A percentile compares a stretch with the other conserved stretches of the same genome.
Evolutionary conservation across 2,113 vertebrate species (phyloP).

Genomic region (Tenrec ecaudatus): DNA sequence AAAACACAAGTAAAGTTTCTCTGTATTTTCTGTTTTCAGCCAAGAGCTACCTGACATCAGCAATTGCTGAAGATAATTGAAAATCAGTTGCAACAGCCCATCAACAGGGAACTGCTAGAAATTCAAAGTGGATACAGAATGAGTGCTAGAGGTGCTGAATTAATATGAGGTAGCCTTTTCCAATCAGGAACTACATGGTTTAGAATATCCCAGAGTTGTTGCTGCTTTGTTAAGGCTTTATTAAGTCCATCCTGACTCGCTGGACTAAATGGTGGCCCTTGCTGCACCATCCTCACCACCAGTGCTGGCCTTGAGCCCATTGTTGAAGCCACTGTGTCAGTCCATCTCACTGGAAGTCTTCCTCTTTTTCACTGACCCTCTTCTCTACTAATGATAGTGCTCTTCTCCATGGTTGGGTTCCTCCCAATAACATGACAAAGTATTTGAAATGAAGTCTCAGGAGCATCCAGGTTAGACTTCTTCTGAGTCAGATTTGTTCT

Average conservation of each 20-base stretch:
- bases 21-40: too few species aligned
- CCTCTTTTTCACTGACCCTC: not conserved
- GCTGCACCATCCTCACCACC: not conserved
- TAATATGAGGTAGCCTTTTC: constrained; percentile 20
- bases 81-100: too few species aligned
- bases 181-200: not conserved
- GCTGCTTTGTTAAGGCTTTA: not conserved
- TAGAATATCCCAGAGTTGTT: not conserved
- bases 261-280: not conserved
- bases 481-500: not conserved
- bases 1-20: too few species aligned
- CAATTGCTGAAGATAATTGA: too few species aligned
- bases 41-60: too few species aligned
- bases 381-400: not conserved
- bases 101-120: too few species aligned
- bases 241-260: not conserved
- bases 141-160: not conserved
- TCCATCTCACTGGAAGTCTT: not conserved
- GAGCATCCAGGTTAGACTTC: not conserved
- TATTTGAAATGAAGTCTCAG: not conserved
- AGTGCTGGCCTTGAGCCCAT: not conserved
- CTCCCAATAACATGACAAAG: not conserved
- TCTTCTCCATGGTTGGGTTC: not conserved
- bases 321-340: not conserved
- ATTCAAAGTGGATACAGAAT: too few species aligned